These are phyloP conservation scores for Agonopterix alstromeriana DNA, from an alignment of 2,888 invertebrate species.

Conservation along the genomic window DNA sequence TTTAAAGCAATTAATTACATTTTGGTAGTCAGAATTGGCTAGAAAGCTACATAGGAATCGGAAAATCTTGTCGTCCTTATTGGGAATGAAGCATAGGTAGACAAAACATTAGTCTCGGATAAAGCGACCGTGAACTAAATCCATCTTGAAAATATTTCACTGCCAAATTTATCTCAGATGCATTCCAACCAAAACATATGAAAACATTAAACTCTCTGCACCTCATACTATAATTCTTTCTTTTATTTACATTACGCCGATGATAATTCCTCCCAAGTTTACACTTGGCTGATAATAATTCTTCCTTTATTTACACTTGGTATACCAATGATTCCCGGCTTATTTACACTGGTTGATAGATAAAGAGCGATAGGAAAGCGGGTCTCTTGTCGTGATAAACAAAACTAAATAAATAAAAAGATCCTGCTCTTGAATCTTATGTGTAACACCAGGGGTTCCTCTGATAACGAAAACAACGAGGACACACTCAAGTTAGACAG, in stretches of 20 bases:
- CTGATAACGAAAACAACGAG: slow-evolving; percentile 25
- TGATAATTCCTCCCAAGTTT: slow-evolving; percentile 53
- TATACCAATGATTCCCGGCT: slow-evolving; percentile 48
- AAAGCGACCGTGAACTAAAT: slow-evolving; percentile 11
- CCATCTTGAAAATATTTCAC: slow-evolving; percentile 6
- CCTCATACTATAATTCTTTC: slow-evolving; percentile 32
- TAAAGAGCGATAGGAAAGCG: slow-evolving; percentile 60
- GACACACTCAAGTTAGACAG: neutral
- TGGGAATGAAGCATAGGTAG: no score
- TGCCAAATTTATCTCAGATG: slow-evolving; percentile 8
- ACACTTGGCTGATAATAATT: slow-evolving; percentile 57
- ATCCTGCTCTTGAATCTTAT: slow-evolving; percentile 40
- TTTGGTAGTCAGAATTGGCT: no score
- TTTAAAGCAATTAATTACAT: no score
- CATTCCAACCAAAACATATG: slow-evolving; percentile 13
- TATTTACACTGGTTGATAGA: slow-evolving; percentile 65
- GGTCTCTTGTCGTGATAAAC: slow-evolving; percentile 56
- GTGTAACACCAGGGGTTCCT: slow-evolving; percentile 59
- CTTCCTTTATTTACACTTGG: slow-evolving; percentile 54
- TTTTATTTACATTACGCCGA: slow-evolving; percentile 40
- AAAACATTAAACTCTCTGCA: slow-evolving; percentile 25
- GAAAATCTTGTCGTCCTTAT: no score
- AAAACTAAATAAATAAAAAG: slow-evolving; percentile 58
- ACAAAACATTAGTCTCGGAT: no score
- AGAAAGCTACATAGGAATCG: no score